Evolutionary conservation across 2,113 vertebrate species (phyloP).

Genomic region (Sinocyclocheilus rhinocerous): DNA sequence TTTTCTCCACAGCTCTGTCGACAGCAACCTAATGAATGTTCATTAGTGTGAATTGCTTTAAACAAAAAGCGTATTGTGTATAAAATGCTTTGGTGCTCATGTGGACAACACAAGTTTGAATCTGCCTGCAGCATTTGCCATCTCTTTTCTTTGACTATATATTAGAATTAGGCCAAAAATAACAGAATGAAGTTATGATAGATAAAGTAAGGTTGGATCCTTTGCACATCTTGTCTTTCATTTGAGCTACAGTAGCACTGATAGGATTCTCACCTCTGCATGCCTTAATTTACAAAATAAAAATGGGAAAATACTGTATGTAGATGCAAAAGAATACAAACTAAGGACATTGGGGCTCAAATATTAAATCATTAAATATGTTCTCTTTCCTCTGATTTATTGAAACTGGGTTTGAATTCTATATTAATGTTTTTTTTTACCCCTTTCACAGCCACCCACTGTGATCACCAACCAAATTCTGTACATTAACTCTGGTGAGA

Average conservation of each 20-base stretch:
- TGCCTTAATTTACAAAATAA: no score
- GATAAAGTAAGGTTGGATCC: background rate
- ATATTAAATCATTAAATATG: no score
- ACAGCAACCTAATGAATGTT: background rate
- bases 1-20: background rate
- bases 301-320: no score
- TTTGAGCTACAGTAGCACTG: background rate
- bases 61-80: background rate
- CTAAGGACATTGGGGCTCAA: no score
- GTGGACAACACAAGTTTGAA: background rate
- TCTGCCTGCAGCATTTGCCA: background rate
- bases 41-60: background rate
- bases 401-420: background rate
- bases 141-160: background rate
- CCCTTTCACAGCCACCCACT: slow-evolving; percentile 44
- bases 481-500: slow-evolving; percentile 71
- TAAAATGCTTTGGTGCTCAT: background rate
- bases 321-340: no score
- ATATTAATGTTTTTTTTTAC: background rate
- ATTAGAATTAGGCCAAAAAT: background rate
- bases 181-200: background rate
- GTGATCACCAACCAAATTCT: slow-evolving; percentile 78
- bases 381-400: background rate
- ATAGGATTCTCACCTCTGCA: background rate
- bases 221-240: background rate